Percentiles rank a stretch among this genome's conserved stretches.
These are phyloP conservation scores for Tyria jacobaeae DNA, from an alignment of 2,888 invertebrate genomes.

Conservation along the genomic window DNA sequence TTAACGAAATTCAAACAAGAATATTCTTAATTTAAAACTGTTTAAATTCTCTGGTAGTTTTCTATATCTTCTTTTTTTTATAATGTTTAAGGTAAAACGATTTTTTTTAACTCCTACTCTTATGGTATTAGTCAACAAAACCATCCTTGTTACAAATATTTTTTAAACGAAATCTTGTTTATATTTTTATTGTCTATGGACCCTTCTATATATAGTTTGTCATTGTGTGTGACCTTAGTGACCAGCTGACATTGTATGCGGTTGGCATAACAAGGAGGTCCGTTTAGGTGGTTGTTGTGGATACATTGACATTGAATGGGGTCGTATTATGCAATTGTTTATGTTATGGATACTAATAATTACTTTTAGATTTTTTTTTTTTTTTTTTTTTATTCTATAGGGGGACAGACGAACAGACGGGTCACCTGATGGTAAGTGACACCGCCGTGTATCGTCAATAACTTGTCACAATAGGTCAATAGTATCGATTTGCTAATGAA, in stretches of 20 bases:
- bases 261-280: constrained; percentile 29
- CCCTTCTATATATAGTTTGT: not conserved
- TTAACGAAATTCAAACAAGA: not conserved
- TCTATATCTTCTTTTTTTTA: too few species aligned
- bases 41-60: not conserved
- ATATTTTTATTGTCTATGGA: not conserved
- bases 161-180: not conserved
- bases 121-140: not conserved
- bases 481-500: not conserved
- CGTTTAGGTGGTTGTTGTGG: constrained; percentile 24
- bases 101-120: not conserved
- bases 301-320: constrained; percentile 52
- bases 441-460: not conserved
- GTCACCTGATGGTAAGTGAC: too few species aligned
- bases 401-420: too few species aligned
- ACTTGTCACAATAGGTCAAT: not conserved
- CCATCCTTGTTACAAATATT: not conserved
- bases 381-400: too few species aligned
- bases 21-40: not conserved
- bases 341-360: not conserved
- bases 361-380: too few species aligned
- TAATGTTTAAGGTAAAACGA: too few species aligned
- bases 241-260: constrained; percentile 37
- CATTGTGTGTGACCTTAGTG: constrained; percentile 31
- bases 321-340: constrained; percentile 41